A percentile compares a stretch with the other conserved stretches of the same genome.
Evolutionary conservation across 2,113 vertebrate species (phyloP).

Genomic region (Halcyon malimbica): DNA sequence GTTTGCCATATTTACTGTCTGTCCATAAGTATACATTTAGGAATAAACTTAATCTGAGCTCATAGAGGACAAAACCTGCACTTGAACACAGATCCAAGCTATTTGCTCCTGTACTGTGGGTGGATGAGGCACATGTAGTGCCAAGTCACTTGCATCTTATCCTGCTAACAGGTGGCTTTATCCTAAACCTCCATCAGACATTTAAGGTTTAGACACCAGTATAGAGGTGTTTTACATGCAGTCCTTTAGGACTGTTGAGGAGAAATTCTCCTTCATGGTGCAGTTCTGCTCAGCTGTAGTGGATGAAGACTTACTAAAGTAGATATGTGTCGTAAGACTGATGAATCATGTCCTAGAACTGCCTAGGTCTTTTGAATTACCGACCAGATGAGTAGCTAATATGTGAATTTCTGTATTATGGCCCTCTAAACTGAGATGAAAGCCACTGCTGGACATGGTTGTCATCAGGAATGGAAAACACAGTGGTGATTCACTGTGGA

Average conservation of each 20-base stretch:
- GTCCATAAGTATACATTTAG: background rate
- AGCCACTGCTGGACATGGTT: background rate
- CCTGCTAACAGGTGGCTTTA: background rate
- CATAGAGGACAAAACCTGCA: background rate
- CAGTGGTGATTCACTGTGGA: background rate
- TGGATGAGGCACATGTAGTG: background rate
- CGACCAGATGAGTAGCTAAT: background rate
- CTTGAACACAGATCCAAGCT: background rate
- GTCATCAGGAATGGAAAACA: background rate
- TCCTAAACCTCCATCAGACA: background rate
- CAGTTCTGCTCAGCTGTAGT: background rate
- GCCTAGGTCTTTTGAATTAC: background rate
- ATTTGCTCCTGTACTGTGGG: background rate
- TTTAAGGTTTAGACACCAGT: background rate
- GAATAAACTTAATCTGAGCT: background rate
- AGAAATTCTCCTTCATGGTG: background rate
- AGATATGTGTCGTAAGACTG: background rate
- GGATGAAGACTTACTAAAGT: background rate
- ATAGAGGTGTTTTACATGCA: background rate
- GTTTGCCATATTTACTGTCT: background rate
- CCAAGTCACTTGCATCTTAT: background rate
- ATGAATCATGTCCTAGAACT: background rate
- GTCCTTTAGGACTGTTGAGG: background rate
- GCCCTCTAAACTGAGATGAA: background rate
- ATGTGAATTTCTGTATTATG: background rate